phyloP scores from a whole-genome alignment of 2,888 invertebrate species.

The Seira musarum region DNA sequence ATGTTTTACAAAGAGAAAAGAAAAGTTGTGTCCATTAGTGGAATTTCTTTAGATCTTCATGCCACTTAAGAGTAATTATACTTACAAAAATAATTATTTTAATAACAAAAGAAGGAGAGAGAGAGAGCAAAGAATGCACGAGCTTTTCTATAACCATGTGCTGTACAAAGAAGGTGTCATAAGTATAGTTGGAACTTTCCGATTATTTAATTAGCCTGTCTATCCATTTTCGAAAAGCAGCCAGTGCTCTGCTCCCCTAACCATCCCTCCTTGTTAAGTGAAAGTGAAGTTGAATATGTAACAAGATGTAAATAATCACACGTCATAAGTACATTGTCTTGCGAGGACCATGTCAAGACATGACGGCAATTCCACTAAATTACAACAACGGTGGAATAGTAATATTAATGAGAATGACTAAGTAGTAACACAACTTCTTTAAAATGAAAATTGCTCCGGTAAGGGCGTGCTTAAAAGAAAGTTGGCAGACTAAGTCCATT shows the following conservation, averaged over 20 bases:
- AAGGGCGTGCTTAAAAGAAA: not conserved
- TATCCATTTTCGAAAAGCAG: conserved; percentile 12
- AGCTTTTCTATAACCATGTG: conserved; percentile 2
- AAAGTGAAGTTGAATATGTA: conserved; percentile 26
- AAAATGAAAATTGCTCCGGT: not conserved
- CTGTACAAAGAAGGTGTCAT: not conserved
- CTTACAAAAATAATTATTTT: conserved; percentile 22
- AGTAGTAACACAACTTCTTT: not conserved
- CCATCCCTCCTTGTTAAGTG: conserved; percentile 14
- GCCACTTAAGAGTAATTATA: conserved; percentile 50
- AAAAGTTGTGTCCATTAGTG: conserved; percentile 47
- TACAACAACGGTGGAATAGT: not conserved
- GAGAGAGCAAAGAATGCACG: conserved; percentile 20
- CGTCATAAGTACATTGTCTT: not conserved
- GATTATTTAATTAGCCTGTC: not conserved
- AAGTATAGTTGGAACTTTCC: not conserved
- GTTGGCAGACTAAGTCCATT: too few relatives aligned
- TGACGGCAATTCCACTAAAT: not conserved
- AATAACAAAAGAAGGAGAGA: conserved; percentile 32
- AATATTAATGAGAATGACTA: not conserved
- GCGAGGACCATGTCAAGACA: not conserved
- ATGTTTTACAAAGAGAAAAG: not conserved
- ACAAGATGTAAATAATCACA: not conserved
- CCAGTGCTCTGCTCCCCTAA: conserved; percentile 11
- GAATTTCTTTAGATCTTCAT: conserved; percentile 38